Evolutionary conservation across 2,888 invertebrate species (phyloP).

Genomic region (Chalcis sispes): DNA sequence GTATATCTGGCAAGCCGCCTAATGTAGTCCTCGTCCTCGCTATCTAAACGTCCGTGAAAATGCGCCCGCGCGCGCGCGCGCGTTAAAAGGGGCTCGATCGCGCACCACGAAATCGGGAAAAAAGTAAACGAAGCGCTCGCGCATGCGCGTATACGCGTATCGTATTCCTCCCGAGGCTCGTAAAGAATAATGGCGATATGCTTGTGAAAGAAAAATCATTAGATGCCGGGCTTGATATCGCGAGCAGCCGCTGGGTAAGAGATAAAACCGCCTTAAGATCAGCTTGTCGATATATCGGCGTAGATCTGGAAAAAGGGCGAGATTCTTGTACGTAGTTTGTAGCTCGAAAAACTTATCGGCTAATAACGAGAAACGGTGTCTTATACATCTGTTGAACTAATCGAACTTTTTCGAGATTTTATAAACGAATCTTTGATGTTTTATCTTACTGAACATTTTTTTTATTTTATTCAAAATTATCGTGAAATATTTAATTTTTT

Average conservation of each 20-base stretch:
- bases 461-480: too few species aligned
- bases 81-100: slow-evolving; percentile 25
- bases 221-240: slow-evolving; percentile 35
- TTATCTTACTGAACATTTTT: too few species aligned
- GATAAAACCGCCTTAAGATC: slow-evolving; percentile 25
- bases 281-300: slow-evolving; percentile 2
- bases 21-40: slow-evolving; percentile 21
- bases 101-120: slow-evolving; percentile 16
- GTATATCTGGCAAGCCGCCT: slow-evolving; percentile 36
- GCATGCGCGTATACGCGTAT: background rate
- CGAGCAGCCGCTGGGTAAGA: too few species aligned
- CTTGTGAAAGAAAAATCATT: slow-evolving; percentile 45
- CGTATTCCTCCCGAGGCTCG: slow-evolving; percentile 13
- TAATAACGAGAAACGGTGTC: slow-evolving; percentile 6
- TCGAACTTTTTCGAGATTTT: too few species aligned
- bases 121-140: slow-evolving; percentile 24
- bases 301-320: background rate
- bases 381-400: too few species aligned
- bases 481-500: too few species aligned
- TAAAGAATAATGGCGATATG: slow-evolving; percentile 38
- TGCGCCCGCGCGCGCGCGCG: too few species aligned
- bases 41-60: slow-evolving; percentile 64
- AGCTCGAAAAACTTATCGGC: slow-evolving; percentile 9
- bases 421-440: too few species aligned
- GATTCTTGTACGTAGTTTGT: slow-evolving; percentile 8